Evolutionary conservation across 2,888 invertebrate species (phyloP), one percentile per base, ranked within the genome.

Genomic region (Halocaridina rubra): DNA sequence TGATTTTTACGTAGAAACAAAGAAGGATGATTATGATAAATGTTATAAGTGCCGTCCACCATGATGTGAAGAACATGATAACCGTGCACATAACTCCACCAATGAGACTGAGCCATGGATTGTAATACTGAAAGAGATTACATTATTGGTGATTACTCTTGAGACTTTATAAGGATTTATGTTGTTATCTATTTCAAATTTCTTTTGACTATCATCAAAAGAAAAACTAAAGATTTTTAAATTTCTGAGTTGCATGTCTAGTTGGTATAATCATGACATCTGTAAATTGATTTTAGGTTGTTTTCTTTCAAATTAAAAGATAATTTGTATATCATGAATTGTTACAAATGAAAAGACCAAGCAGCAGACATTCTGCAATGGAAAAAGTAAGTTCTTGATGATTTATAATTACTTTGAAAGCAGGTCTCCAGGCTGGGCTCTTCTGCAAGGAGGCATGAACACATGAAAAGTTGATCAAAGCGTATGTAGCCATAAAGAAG

Each of bases 21-120:
- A 92, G 89, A 3, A 90, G 89, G 32, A 90, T 86, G 72, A 92
- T 90, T 67, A 91, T 89, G 86, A 90, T 90, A 80, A 92, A 91
- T 0, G 92, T 92, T 77, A 91, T 89, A 5, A 93, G 90, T 3
- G 93, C 92, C 1, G 92, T 92, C 89, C 90, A 91, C 92, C 92
- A 92, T 88, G 91, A 91, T 86, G 93, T 92, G 64, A 93, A 90
- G 89, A 93, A 93, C 93, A 93, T 93, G 77, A 92, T 91, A 74
- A 89, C 90, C n/a, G 92, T 89, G 89, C 93, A 92, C 1, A 91
- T 84, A 81, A 91, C 64, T 64, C 91, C 96, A 0, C 97, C 97
- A 75, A 93, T 90, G 75, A 98, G 92, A 80, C 97, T 97, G 29
- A 97, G 89, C 97, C 97, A 98, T 84, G 94, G 95, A 91, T 97